phyloP scores from a whole-genome alignment of 2,113 vertebrate genomes.

The Ceratotherium simum region DNA sequence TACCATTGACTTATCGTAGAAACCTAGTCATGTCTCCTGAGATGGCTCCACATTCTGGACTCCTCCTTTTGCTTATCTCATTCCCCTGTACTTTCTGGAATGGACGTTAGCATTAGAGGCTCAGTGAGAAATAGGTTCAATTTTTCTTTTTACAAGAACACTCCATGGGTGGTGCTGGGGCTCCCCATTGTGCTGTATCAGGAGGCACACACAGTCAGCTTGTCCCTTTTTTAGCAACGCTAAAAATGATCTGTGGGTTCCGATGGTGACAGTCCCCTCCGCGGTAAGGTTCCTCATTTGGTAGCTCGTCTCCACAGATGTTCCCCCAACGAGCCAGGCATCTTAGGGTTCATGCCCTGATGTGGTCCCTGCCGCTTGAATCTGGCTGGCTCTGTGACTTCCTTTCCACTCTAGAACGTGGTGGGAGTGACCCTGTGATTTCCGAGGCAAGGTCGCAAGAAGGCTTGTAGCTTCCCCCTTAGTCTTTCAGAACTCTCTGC shows the following conservation, averaged over 20 bases:
- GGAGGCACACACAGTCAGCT: background rate
- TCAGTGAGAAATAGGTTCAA: background rate
- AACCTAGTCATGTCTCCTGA: too few relatives aligned
- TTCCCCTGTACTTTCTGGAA: too few relatives aligned
- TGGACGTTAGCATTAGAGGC: background rate
- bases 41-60: rapidly evolving
- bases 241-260: background rate
- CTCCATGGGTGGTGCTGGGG: background rate
- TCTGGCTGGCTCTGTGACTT: background rate
- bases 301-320: background rate
- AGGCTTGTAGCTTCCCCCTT: background rate
- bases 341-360: background rate
- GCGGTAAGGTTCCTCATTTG: background rate
- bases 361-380: background rate
- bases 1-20: too few relatives aligned
- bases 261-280: background rate
- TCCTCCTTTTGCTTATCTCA: too few relatives aligned
- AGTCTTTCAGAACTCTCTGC: background rate
- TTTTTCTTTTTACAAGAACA: background rate
- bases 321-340: rapidly evolving
- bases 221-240: background rate
- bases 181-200: rapidly evolving
- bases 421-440: rapidly evolving
- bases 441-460: background rate
- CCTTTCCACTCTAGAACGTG: background rate